Evolutionary conservation across 2,113 vertebrate genomes (phyloP).

Genomic region (Octodon degus): DNA sequence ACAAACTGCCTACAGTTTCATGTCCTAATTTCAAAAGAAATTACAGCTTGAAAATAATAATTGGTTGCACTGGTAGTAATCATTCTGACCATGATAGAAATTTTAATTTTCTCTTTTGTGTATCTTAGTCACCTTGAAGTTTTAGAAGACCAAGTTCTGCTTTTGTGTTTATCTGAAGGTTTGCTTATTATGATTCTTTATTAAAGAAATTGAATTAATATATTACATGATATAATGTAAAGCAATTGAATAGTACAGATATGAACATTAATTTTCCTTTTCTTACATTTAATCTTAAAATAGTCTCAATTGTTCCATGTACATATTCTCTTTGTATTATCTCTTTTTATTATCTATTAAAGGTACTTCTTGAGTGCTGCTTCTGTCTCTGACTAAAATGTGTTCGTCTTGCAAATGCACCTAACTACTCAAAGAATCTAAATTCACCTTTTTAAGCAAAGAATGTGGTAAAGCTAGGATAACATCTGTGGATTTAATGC

Average conservation of each 20-base stretch:
- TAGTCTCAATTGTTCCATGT: neutral
- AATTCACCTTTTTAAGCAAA: neutral
- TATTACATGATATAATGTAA: neutral
- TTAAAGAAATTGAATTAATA: slow-evolving; percentile 20
- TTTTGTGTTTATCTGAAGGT: neutral
- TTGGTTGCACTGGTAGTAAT: neutral
- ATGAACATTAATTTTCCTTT: slow-evolving; percentile 41
- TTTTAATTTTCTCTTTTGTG: slow-evolving; percentile 5
- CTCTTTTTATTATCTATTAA: slow-evolving; percentile 26
- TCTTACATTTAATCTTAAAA: slow-evolving; percentile 3
- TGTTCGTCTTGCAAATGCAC: neutral
- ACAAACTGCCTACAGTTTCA: neutral
- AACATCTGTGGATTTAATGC: neutral
- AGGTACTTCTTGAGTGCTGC: neutral
- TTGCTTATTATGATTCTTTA: slow-evolving; percentile 3
- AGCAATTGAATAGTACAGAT: neutral
- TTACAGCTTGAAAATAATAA: neutral
- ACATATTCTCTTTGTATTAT: neutral
- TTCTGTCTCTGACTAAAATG: neutral
- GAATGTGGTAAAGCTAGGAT: neutral
- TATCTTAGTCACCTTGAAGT: neutral
- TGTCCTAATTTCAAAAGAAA: neutral
- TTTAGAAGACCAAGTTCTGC: slow-evolving; percentile 9
- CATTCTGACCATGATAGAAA: neutral
- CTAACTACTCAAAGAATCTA: neutral